Conservation (phyloP, 2,113 vertebrate species). For the Takifugu flavidus region DNA sequence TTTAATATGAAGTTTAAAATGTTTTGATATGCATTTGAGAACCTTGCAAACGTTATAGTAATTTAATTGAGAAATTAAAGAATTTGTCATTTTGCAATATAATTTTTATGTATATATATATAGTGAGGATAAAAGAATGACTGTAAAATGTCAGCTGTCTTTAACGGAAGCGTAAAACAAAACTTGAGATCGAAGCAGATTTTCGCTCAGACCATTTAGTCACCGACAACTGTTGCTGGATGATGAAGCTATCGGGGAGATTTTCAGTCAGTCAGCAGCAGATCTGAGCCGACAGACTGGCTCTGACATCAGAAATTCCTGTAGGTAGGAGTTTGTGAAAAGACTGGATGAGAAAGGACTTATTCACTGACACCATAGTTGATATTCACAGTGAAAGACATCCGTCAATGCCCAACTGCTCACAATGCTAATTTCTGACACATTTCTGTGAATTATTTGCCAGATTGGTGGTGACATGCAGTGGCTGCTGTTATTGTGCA, state of each 20-base stretch:
- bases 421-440: conserved; percentile 69
- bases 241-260: background rate
- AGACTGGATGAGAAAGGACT: conserved; percentile 63
- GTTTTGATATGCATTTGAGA: too few relatives aligned
- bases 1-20: too few relatives aligned
- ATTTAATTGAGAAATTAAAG: too few relatives aligned
- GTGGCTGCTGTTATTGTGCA: conserved; percentile 49
- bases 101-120: too few relatives aligned
- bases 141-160: too few relatives aligned
- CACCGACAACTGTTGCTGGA: background rate
- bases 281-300: conserved; percentile 31
- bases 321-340: conserved; percentile 68
- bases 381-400: conserved; percentile 75
- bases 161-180: too few relatives aligned
- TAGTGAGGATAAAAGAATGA: too few relatives aligned
- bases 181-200: too few relatives aligned
- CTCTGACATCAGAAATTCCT: conserved; percentile 59
- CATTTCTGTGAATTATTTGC: conserved; percentile 46
- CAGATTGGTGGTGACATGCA: conserved; percentile 48
- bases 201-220: background rate
- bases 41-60: too few relatives aligned
- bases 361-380: conserved; percentile 63
- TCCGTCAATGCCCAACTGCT: conserved; percentile 73
- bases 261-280: conserved; percentile 13
- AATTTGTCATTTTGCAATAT: too few relatives aligned